Percentiles rank a stretch among this genome's conserved stretches.
These are phyloP conservation scores for Gonocerus acuteangulatus DNA, from an alignment of 2,888 invertebrate genomes.

Conservation along the genomic window DNA sequence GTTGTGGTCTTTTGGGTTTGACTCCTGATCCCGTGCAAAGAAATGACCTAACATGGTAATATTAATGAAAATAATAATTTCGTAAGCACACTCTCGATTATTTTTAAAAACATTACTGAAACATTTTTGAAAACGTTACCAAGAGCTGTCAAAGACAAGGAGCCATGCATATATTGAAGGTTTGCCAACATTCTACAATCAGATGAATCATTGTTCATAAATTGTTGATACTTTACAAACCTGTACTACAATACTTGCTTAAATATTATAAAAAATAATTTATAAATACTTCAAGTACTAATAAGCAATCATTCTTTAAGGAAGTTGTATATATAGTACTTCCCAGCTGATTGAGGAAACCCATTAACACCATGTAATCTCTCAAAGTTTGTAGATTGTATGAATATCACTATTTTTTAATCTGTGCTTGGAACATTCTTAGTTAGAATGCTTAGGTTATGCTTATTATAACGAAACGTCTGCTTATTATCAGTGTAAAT, in stretches of 20 bases:
- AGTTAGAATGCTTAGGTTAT: conserved; percentile 11
- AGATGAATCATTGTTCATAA: not conserved
- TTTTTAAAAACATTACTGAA: too few species aligned
- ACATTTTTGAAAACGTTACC: not conserved
- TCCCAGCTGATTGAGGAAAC: conserved; percentile 30
- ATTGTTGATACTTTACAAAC: not conserved
- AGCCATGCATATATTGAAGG: not conserved
- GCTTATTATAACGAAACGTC: not conserved
- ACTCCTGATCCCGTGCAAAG: too few species aligned
- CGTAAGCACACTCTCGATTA: too few species aligned
- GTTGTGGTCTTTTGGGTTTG: too few species aligned
- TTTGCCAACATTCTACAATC: not conserved
- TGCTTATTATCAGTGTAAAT: conserved; percentile 6
- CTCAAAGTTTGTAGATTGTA: conserved; percentile 24
- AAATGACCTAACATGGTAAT: too few species aligned
- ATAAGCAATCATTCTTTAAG: too few species aligned
- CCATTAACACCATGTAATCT: conserved; percentile 33
- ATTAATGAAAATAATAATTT: too few species aligned
- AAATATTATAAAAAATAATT: not conserved
- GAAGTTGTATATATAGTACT: conserved; percentile 9
- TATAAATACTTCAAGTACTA: too few species aligned
- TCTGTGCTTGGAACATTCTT: conserved; percentile 5
- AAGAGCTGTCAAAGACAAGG: not conserved
- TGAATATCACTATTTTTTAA: conserved; percentile 23
- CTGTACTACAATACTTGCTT: not conserved